These are phyloP conservation scores for Empidonax traillii DNA, from an alignment of 2,113 vertebrate species.

Conservation along the genomic window DNA sequence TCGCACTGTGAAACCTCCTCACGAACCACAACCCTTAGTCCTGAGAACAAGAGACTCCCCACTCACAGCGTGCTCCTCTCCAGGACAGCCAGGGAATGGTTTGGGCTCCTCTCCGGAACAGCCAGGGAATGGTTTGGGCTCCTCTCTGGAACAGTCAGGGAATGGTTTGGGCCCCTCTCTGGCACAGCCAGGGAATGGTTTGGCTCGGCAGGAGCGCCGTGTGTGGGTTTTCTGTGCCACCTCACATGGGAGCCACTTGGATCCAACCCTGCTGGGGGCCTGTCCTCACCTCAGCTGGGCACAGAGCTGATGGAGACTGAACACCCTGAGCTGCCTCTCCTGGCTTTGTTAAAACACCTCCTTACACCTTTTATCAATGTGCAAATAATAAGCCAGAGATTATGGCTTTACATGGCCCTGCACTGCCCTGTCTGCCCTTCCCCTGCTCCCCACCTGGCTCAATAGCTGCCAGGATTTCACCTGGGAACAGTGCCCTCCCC, in stretches of 20 bases:
- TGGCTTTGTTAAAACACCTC: background rate
- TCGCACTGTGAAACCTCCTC: background rate
- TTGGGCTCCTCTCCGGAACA: background rate
- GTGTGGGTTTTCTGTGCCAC: background rate
- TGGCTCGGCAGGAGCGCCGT: background rate
- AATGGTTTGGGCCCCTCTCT: background rate
- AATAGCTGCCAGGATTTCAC: background rate
- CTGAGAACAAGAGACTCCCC: background rate
- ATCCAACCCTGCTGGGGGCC: fast-evolving
- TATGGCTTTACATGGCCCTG: background rate
- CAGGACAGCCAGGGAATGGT: background rate
- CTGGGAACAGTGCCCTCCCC: background rate
- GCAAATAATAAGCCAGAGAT: background rate
- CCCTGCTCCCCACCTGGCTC: background rate
- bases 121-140: background rate
- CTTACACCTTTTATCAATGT: background rate
- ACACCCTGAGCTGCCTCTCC: background rate
- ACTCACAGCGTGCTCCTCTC: fast-evolving
- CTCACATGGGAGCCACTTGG: background rate
- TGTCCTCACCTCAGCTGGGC: background rate
- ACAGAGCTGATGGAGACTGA: background rate
- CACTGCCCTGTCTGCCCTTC: background rate
- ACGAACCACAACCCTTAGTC: no score
- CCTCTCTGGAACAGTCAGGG: no score
- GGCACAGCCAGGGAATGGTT: background rate